Base-by-base conservation (phyloP, 2,888 invertebrate species). In the Uloborus plumipes region DNA sequence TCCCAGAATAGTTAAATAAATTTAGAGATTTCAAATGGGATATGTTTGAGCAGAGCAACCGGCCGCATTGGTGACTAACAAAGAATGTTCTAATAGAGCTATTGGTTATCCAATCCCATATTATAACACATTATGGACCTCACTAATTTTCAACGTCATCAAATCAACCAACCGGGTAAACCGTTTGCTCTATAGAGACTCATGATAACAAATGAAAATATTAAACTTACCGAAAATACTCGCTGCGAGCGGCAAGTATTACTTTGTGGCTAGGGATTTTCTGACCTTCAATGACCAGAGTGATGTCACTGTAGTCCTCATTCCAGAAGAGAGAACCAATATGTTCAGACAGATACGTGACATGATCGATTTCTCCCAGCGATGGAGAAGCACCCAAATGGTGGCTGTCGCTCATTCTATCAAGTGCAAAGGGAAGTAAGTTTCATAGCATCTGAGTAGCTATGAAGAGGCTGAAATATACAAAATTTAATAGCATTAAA, bases 211-310 rank as follows among this genome's bases (percentile, higher is more conserved):
- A 39, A 39, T 39, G 9, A 11, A 39, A 39, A 39, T n/a, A 39
- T 39, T 9, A 39, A 9, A 39, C 64, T n/a, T 94, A 98, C 89
- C 97, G 92, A 89, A 99, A 99, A 90, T 98, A 99, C 87, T 98
- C 95, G 88, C 98, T 97, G 87, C 99, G 92, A 47, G 97, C 95
- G 0, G 99, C 99, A 74, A 99, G 91, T 86, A 99, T 95, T 7
- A 98, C 93, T 89, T 93, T 93, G 87, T 95, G 94, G 16, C 93
- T 93, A 87, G 91, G 91, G 84, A 94, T 92, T 86, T 87, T 87
- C 84, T 92, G 90, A 85, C 94, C 94, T 88, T 96, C 96, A 67
- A 99, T 95, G 53, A 96, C 70, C 75, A 98, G 91, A 0, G 93
- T 93, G 74, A 99, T 93, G 91, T 99, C 99, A 13, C 95, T 94